These are phyloP conservation scores for Thermophis baileyi DNA, from an alignment of 2,113 vertebrate species.

Conservation along the genomic window DNA sequence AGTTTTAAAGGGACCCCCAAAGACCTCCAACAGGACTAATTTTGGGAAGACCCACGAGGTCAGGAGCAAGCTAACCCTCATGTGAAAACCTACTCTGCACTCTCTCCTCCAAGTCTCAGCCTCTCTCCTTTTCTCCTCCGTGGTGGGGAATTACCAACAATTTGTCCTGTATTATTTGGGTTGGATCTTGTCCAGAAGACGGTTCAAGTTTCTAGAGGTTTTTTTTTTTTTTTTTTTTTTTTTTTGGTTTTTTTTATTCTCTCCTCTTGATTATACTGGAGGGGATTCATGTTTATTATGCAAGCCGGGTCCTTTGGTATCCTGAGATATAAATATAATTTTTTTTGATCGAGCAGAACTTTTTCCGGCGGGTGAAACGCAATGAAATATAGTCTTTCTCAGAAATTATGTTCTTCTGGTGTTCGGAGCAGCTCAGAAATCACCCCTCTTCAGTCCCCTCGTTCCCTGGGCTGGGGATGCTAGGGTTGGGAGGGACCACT, in stretches of 20 bases:
- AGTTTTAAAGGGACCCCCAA: too few species aligned
- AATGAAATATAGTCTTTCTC: not conserved
- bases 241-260: not conserved
- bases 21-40: not conserved
- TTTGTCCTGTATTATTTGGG: not conserved
- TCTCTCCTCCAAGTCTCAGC: not conserved
- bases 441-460: not conserved
- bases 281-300: not conserved
- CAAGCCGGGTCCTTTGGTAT: not conserved
- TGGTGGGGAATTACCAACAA: not conserved
- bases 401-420: not conserved
- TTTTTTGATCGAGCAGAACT: not conserved
- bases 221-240: not conserved
- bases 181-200: not conserved
- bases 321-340: not conserved
- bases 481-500: not conserved
- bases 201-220: not conserved
- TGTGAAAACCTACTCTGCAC: not conserved
- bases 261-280: not conserved
- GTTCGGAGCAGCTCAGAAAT: not conserved
- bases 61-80: not conserved
- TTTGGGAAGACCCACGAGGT: not conserved
- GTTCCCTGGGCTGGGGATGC: not conserved
- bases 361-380: not conserved
- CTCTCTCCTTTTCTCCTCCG: not conserved